Conservation (phyloP, 1,140 invertebrate genomes). For the Lerema accius region DNA sequence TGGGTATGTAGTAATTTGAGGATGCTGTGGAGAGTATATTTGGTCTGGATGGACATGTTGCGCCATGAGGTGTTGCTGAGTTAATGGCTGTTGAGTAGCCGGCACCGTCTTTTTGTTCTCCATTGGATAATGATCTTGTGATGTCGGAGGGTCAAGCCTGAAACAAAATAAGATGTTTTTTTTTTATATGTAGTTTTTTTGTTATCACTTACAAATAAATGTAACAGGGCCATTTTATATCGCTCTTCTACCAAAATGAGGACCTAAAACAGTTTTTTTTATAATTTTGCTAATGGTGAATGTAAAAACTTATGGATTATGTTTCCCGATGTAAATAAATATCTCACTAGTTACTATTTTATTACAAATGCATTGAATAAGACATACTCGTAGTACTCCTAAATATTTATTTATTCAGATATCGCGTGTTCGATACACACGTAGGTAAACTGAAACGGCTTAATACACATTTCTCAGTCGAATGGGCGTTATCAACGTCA, state of each 20-base stretch:
- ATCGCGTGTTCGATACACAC: constrained; percentile 39
- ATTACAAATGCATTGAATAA: constrained; percentile 27
- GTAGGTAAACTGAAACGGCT: constrained; percentile 45
- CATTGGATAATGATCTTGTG: constrained; percentile 85
- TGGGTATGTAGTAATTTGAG: constrained; percentile 66
- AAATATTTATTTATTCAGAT: constrained; percentile 14
- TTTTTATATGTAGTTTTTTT: no score
- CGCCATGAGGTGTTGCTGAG: constrained; percentile 77
- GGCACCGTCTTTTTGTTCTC: constrained; percentile 86
- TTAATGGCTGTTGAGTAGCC: constrained; percentile 75
- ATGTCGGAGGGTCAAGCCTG: constrained; percentile 88
- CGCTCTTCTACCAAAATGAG: no score
- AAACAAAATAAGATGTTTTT: no score
- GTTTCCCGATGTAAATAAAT: no score
- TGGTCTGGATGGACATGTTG: constrained; percentile 79
- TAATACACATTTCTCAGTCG: constrained; percentile 54
- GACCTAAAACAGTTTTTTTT: no score
- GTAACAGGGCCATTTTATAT: no score
- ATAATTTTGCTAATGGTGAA: no score
- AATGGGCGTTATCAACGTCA: constrained; percentile 49
- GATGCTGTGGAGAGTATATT: constrained; percentile 72
- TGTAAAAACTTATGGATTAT: no score
- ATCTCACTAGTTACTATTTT: no score
- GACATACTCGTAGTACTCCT: no score
- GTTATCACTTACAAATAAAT: background rate